Base-by-base conservation (phyloP, 2,888 invertebrate genomes). In the Eupithecia centaureata region DNA sequence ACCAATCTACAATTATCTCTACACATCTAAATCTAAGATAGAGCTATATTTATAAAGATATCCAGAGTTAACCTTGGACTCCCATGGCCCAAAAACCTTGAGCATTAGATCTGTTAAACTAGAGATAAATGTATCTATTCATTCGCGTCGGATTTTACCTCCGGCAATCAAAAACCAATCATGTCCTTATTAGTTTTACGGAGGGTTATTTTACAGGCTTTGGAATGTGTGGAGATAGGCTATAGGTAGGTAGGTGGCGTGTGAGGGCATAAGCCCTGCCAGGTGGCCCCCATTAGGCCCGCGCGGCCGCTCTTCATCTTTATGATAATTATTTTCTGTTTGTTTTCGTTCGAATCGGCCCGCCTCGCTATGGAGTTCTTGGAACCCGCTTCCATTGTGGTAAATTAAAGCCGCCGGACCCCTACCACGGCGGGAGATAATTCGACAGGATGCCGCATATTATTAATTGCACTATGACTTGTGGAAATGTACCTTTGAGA, bases 391-490 rank as follows among this genome's bases (percentile, higher is more conserved):
- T 91, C 92, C 91, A 92, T 92, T 92, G 93, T 93, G 92, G 92
- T 92, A 91, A 92, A 92, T 92, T 92, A 92, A 91, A 92, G 91
- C 92, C 91, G 93, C 87, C 86, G 92, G 91, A 91, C 92, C 92
- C 92, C 92, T 91, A 91, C 92, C 91, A 87, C 90, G 92, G 85
- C 84, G 90, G 88, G 90, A 92, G 92, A 92, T 92, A 93, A 92
- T 93, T 93, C 92, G 92, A 92, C 92, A 92, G 92, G 93, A 93
- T 91, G 92, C 93, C 92, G 91, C 91, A 91, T 91, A 93, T 92
- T 93, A 93, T 93, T 93, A 93, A 93, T 93, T 93, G 92, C 92
- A 92, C 92, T 93, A 93, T 93, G 93, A 93, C 93, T 93, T 92
- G 93, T 92, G 91, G 92, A 93, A 92, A 93, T 90, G 89, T 86